Evolutionary conservation across 2,113 vertebrate genomes (phyloP), one percentile per base, ranked within the genome.

Genomic region (Pagrus major): DNA sequence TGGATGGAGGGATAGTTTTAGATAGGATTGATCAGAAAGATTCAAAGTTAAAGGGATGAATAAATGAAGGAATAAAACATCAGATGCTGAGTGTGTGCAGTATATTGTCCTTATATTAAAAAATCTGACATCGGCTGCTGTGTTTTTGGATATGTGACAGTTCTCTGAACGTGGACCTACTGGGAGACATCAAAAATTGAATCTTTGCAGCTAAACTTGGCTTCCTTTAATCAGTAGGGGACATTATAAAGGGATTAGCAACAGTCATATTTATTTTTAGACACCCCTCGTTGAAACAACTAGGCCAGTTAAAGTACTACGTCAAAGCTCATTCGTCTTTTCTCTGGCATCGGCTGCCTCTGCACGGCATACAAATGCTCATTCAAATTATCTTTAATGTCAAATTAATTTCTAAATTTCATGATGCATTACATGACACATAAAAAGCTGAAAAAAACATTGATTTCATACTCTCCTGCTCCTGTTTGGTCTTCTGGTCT

Each of bases 181-280:
- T 39, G 25, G 21, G 41, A 80, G 59, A 77, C 2, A 18, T 73
- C 59, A 74, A 72, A 74, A 71, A 84, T 25, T 16, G n/a, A 71
- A 81, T 89, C 56, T 49, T 0, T 10, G 31, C 21, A 60, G 42
- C 63, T 84, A 78, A 81, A 86, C 41, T 77, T 68, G 78, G 55
- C 74, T 65, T 23, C 10, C 81, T 92, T 82, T 84, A 86, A 87
- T 89, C 60, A 77, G 56, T 25, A 54, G 20, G 47, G 52, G 76
- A 73, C 61, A 79, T 77, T 85, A 72, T 72, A 83, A 83, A 80
- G 49, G 44, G 84, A 88, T 87, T 81, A 76, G 71, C 9, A 51
- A 25, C 58, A 56, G 35, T 16, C 60, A 35, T 15, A 9, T 87
- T 85, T 93, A 88, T 91, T 92, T 89, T 89, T 91, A 89, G 86